These are phyloP conservation scores for Parnassius mnemosyne DNA, from an alignment of 2,888 invertebrate genomes.

Conservation along the genomic window DNA sequence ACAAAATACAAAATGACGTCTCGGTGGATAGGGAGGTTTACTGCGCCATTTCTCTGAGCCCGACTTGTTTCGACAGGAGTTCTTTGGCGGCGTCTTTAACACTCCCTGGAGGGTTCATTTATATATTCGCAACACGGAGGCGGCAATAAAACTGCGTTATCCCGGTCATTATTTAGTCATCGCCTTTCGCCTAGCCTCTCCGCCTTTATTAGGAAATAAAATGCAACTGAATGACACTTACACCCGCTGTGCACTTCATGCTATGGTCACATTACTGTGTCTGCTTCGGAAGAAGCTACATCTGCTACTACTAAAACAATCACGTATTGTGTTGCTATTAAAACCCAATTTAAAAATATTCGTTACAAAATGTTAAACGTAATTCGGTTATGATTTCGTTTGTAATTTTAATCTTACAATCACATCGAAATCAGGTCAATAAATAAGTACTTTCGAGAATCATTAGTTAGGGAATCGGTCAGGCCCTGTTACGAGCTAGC, in stretches of 20 bases:
- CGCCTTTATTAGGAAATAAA: slow-evolving; percentile 60
- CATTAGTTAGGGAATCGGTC: slow-evolving; percentile 61
- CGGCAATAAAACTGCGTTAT: slow-evolving; percentile 79
- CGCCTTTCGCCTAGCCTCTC: slow-evolving; percentile 69
- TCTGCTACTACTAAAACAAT: no score
- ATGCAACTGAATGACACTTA: slow-evolving; percentile 66
- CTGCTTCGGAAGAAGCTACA: background rate
- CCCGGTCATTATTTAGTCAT: slow-evolving; percentile 80
- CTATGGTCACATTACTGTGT: slow-evolving; percentile 16
- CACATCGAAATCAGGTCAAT: background rate
- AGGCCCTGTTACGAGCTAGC: slow-evolving; percentile 64
- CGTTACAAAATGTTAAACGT: no score
- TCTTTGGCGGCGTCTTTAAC: slow-evolving; percentile 77
- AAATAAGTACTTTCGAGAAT: slow-evolving; percentile 45
- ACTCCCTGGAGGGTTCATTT: slow-evolving; percentile 78
- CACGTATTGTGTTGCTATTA: no score
- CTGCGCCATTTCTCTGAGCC: slow-evolving; percentile 71
- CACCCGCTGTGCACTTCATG: slow-evolving; percentile 31
- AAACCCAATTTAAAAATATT: no score
- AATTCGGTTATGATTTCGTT: no score
- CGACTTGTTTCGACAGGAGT: slow-evolving; percentile 75
- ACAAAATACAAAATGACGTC: slow-evolving; percentile 67
- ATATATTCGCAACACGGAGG: slow-evolving; percentile 78
- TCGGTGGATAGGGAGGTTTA: slow-evolving; percentile 73
- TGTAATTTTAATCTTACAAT: no score